Evolutionary conservation across 2,888 invertebrate genomes (phyloP).

Genomic region (Cataglyphis albicans): DNA sequence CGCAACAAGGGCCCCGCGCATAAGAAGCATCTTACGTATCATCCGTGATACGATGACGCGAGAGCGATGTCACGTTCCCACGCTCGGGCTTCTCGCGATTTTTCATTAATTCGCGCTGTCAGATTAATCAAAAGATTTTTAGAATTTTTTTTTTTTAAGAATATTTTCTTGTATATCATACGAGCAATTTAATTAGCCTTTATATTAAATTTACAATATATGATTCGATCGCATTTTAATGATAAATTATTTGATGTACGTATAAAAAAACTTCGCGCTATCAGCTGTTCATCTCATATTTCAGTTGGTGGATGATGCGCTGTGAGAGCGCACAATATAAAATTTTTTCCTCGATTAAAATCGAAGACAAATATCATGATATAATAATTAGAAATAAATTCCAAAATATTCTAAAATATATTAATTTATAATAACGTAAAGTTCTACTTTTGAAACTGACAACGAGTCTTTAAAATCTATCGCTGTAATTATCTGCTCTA

Average conservation of each 20-base stretch:
- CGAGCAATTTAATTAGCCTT: not conserved
- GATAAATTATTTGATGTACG: not conserved
- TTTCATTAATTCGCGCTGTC: not conserved
- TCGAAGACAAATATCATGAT: not conserved
- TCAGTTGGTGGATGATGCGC: no score
- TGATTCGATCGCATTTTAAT: not conserved
- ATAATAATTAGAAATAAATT: not conserved
- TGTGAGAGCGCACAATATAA: not conserved
- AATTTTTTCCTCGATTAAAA: not conserved
- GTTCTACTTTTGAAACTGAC: not conserved
- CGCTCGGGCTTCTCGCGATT: conserved; percentile 9
- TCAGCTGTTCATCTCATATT: not conserved
- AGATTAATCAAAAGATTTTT: not conserved
- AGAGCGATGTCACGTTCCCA: conserved; percentile 42
- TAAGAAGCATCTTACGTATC: conserved; percentile 36
- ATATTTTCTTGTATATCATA: not conserved
- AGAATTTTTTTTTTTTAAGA: not conserved
- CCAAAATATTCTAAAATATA: no score
- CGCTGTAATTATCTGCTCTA: not conserved
- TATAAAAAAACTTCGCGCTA: not conserved
- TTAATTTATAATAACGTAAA: not conserved
- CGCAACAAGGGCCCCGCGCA: conserved; percentile 27
- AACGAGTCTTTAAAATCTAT: not conserved
- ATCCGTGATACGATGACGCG: conserved; percentile 25
- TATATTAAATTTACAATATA: not conserved